phyloP scores from a whole-genome alignment of 2,888 invertebrate genomes.

The Drosophila acutilabella region DNA sequence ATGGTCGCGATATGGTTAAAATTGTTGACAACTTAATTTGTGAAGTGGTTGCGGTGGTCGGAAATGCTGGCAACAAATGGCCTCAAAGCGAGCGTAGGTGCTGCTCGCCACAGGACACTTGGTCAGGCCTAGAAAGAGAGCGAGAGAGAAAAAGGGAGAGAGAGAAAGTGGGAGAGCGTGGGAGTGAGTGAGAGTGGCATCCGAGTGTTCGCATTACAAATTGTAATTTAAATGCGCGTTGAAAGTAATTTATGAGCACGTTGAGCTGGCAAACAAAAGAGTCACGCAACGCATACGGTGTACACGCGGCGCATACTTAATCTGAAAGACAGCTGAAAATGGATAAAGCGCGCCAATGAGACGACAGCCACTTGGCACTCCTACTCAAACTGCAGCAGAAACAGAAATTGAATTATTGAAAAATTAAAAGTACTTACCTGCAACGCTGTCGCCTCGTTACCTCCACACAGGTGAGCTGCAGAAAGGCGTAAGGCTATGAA shows the following conservation, averaged over 20 bases:
- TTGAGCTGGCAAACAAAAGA: conserved; percentile 36
- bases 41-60: conserved; percentile 68
- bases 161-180: not conserved
- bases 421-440: conserved; percentile 56
- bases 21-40: conserved; percentile 82
- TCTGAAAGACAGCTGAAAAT: conserved; percentile 46
- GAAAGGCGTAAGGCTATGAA: conserved; percentile 32
- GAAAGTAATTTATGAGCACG: conserved; percentile 57
- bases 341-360: conserved; percentile 9
- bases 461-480: not conserved
- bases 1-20: conserved; percentile 75
- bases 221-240: conserved; percentile 62
- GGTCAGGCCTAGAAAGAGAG: conserved; percentile 24
- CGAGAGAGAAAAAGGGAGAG: not conserved
- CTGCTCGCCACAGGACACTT: conserved; percentile 36
- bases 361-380: conserved; percentile 33
- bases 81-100: conserved; percentile 45
- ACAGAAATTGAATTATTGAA: conserved; percentile 73
- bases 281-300: conserved; percentile 63
- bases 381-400: not conserved
- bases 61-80: conserved; percentile 53
- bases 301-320: conserved; percentile 57
- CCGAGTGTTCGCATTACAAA: conserved; percentile 52
- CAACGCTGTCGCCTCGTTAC: not conserved
- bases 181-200: not conserved